Base-by-base conservation (phyloP, 2,888 invertebrate genomes). In the Troilus luridus region DNA sequence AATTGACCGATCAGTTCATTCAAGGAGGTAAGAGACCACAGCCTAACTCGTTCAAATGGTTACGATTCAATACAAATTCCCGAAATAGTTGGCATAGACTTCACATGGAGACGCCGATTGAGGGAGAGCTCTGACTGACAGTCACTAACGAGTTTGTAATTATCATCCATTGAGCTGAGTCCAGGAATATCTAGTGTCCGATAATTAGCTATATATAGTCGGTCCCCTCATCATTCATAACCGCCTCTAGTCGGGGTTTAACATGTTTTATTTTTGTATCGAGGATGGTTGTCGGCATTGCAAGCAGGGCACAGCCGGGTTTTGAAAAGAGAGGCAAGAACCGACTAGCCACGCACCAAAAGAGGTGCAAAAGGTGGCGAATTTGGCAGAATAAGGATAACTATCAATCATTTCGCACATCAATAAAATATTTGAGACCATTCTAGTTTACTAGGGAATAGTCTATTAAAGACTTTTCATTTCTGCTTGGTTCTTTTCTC, bases 131-230 rank as follows among this genome's bases (percentile, higher is more conserved):
- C 8, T 85, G 85, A 85, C 21, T 11, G 85, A 85, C 85, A 58
- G 54, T 12, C 85, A 56, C 85, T 85, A 85, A 85, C 85, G 85
- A 85, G 85, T n/a, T 58, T 85, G 56, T 85, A 58, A 85, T 85
- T 85, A 85, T 85, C 85, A 56, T 56, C 85, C 85, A 85, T 85
- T 85, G 56, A 85, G 85, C 21, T n/a, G 11, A 19, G 56, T 21
- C 54, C 56, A 85, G 85, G 41, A 85, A 85, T 85, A 85, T 12
- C 85, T 85, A n/a, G 85, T 56, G 77, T 12, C 56, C 56, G 56
- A 56, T 56, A 85, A 58, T 56, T n/a, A 85, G 56, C 54, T 85
- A 85, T 85, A 56, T 85, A 21, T 85, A 85, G 85, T 0, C 10
- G 12, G 7, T 27, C 1, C n/a, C 21, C 85, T 85, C 85, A 85